A percentile compares a stretch with the other conserved stretches of the same genome.
These are phyloP conservation scores for Coleophora deauratella DNA, from an alignment of 2,888 invertebrate species.

Conservation along the genomic window DNA sequence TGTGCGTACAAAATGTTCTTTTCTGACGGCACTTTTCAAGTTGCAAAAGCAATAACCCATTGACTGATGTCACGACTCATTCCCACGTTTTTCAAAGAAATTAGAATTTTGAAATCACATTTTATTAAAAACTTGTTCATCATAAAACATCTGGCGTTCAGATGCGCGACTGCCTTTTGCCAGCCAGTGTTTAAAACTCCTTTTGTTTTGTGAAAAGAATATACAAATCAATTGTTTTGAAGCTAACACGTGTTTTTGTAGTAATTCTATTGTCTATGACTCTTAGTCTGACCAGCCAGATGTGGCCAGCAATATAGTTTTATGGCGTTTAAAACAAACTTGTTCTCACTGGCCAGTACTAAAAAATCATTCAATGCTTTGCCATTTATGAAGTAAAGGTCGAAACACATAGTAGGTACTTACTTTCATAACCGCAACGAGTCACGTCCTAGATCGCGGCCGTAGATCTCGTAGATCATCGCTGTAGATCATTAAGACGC, in stretches of 20 bases:
- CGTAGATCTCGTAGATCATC: slow-evolving; percentile 13
- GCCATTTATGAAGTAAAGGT: too few relatives aligned
- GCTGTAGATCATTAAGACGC: slow-evolving; percentile 30
- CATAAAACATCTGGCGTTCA: slow-evolving; percentile 28
- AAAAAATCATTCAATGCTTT: too few relatives aligned
- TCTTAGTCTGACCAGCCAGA: too few relatives aligned
- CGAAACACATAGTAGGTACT: too few relatives aligned
- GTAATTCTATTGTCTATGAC: too few relatives aligned
- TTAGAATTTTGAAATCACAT: slow-evolving; percentile 22
- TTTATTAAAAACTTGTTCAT: slow-evolving; percentile 25
- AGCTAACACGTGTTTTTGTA: too few relatives aligned
- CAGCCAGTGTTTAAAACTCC: slow-evolving; percentile 1
- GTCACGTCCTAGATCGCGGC: slow-evolving; percentile 19
- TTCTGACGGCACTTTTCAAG: neutral
- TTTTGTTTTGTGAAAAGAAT: too few relatives aligned
- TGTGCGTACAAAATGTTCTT: slow-evolving; percentile 4
- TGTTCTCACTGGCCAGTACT: too few relatives aligned
- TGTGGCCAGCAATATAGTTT: too few relatives aligned
- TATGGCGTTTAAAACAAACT: too few relatives aligned
- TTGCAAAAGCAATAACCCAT: too few relatives aligned
- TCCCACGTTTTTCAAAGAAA: slow-evolving; percentile 31
- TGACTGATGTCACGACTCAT: slow-evolving; percentile 11
- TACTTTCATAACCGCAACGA: slow-evolving; percentile 4
- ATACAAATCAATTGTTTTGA: too few relatives aligned
- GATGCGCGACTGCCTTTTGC: slow-evolving; percentile 7